phyloP scores from a whole-genome alignment of 2,797 vertebrate species.

The Micropoecilia bifurca region DNA sequence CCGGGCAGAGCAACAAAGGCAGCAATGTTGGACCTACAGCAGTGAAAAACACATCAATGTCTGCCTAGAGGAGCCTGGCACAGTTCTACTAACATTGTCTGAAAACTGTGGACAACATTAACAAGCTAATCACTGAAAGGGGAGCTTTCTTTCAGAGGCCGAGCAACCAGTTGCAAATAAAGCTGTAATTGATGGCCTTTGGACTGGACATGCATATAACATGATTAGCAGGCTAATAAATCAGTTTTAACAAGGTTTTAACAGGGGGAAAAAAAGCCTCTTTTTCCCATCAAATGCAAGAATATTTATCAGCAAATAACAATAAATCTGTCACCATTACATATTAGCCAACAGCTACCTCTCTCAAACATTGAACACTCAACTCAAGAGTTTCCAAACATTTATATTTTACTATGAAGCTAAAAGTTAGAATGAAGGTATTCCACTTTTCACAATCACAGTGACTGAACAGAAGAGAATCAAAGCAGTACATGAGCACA shows the following conservation, averaged over 20 bases:
- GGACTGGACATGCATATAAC: conserved; percentile 21
- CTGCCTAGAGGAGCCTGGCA: conserved; percentile 45
- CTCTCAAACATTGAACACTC: not conserved
- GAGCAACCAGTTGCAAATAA: conserved; percentile 14
- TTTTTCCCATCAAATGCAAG: not conserved
- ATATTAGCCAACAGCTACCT: not conserved
- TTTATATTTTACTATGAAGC: not conserved
- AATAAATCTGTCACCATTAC: not conserved
- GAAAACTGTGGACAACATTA: conserved; percentile 36
- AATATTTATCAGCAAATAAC: not conserved
- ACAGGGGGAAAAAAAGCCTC: not conserved
- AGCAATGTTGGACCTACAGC: conserved; percentile 63
- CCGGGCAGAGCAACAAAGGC: conserved; percentile 72
- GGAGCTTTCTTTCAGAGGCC: conserved; percentile 15
- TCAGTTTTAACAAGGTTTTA: not conserved
- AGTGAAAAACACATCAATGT: conserved; percentile 51
- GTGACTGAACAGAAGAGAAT: not conserved
- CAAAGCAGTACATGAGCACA: not conserved
- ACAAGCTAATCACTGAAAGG: conserved; percentile 32
- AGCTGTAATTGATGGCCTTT: conserved; percentile 32
- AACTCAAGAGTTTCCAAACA: not conserved
- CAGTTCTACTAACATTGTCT: conserved; percentile 33
- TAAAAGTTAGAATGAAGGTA: not conserved
- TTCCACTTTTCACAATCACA: not conserved
- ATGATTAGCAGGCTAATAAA: conserved; percentile 39